Evolutionary conservation across 2,797 vertebrate genomes (phyloP).

Genomic region (Prunella strophiata): DNA sequence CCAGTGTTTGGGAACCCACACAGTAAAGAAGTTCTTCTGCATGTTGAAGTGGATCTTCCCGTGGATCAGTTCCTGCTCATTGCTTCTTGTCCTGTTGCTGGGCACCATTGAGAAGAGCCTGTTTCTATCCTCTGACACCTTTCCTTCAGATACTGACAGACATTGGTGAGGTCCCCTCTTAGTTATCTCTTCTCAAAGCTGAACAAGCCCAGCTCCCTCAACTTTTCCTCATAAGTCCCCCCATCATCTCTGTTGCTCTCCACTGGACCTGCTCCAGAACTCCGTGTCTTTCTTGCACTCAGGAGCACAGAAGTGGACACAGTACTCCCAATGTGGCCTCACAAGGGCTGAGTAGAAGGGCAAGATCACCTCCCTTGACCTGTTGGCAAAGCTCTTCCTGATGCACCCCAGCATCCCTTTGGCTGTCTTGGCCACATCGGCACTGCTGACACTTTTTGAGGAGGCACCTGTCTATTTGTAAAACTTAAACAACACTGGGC

Average conservation of each 20-base stretch:
- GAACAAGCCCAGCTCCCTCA: background rate
- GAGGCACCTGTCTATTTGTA: background rate
- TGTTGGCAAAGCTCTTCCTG: background rate
- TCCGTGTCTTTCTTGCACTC: background rate
- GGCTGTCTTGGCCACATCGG: background rate
- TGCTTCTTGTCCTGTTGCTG: background rate
- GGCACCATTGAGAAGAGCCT: background rate
- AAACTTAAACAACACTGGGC: background rate
- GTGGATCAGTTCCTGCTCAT: background rate
- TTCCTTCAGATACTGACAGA: background rate
- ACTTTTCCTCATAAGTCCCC: accelerated
- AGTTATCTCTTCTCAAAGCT: background rate
- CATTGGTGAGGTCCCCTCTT: no score
- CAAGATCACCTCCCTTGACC: no score
- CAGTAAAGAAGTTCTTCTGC: background rate
- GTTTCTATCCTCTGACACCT: background rate
- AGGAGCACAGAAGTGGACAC: background rate
- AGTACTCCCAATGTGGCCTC: background rate
- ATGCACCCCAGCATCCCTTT: background rate
- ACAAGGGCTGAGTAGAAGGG: no score
- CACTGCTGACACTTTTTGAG: background rate
- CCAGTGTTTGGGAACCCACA: background rate
- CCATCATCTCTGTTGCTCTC: no score
- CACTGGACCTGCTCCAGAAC: background rate
- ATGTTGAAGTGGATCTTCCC: background rate